phyloP scores from a whole-genome alignment of 2,797 vertebrate species.

The Sebastes elongatus region DNA sequence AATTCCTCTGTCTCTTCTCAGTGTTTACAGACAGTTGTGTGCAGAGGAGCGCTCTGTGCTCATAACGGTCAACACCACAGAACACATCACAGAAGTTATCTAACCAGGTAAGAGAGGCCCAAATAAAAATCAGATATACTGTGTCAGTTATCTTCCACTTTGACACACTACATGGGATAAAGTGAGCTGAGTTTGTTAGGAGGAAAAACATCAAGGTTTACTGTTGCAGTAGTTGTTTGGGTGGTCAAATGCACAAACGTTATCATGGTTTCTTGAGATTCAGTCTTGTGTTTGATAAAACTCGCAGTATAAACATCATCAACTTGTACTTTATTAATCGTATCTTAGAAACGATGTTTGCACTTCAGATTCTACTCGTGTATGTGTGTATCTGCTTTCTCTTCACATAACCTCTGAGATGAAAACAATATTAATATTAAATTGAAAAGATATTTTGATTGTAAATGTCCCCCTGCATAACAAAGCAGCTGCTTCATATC shows the following conservation, averaged over 20 bases:
- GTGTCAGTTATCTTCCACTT: background rate
- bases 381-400: background rate
- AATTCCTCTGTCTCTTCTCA: background rate
- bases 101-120: background rate
- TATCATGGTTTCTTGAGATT: background rate
- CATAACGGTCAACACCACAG: background rate
- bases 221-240: background rate
- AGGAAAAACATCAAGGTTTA: background rate
- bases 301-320: background rate
- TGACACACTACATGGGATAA: background rate
- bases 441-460: background rate
- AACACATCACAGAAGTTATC: background rate
- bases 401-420: background rate
- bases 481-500: background rate
- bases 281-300: too few relatives aligned
- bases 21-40: background rate
- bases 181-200: background rate
- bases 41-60: background rate
- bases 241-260: background rate
- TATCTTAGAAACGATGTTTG: background rate
- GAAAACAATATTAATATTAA: background rate
- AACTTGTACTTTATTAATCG: background rate
- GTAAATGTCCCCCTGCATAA: background rate
- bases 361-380: background rate
- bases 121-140: background rate